These are phyloP conservation scores for Polypterus bichir DNA, from an alignment of 2,113 vertebrate genomes.

Conservation along the genomic window DNA sequence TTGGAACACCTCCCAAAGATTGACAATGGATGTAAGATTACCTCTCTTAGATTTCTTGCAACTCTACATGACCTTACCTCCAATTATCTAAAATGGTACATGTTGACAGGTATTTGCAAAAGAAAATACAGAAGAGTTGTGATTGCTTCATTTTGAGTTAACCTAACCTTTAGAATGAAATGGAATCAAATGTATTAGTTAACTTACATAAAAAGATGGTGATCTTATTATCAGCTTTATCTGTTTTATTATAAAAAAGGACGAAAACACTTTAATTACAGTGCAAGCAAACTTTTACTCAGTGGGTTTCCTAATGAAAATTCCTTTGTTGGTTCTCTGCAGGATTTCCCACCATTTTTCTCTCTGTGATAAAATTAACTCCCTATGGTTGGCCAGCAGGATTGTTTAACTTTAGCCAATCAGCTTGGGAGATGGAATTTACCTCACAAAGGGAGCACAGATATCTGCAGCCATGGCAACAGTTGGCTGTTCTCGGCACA, in stretches of 20 bases:
- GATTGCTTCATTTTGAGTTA: slow-evolving; percentile 36
- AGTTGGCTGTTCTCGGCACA: slow-evolving; percentile 41
- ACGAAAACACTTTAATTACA: slow-evolving; percentile 49
- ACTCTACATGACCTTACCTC: slow-evolving; percentile 34
- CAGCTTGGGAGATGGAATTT: slow-evolving; percentile 60
- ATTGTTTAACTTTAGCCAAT: slow-evolving; percentile 64
- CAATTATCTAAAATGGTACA: slow-evolving; percentile 39
- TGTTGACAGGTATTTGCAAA: slow-evolving; percentile 25
- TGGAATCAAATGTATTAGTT: slow-evolving; percentile 39
- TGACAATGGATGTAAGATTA: slow-evolving; percentile 1
- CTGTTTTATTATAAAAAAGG: slow-evolving; percentile 54
- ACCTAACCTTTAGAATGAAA: slow-evolving; percentile 35
- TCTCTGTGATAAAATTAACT: slow-evolving; percentile 55
- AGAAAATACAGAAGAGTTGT: slow-evolving; percentile 37
- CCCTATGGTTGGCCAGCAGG: slow-evolving; percentile 51
- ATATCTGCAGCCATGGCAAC: slow-evolving; percentile 65
- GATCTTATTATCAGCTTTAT: slow-evolving; percentile 43
- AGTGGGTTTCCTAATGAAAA: slow-evolving; percentile 49
- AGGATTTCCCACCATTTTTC: slow-evolving; percentile 54
- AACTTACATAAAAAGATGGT: slow-evolving; percentile 37
- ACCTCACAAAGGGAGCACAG: slow-evolving; percentile 53
- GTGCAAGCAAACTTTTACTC: slow-evolving; percentile 44
- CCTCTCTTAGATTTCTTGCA: slow-evolving; percentile 36
- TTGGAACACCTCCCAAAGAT: background rate
- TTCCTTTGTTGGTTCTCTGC: slow-evolving; percentile 46